Percentiles rank a stretch among this genome's conserved stretches.
phyloP scores from a whole-genome alignment of 53 echinoderm and acorn worm genomes.

The Echinarachnius parma region DNA sequence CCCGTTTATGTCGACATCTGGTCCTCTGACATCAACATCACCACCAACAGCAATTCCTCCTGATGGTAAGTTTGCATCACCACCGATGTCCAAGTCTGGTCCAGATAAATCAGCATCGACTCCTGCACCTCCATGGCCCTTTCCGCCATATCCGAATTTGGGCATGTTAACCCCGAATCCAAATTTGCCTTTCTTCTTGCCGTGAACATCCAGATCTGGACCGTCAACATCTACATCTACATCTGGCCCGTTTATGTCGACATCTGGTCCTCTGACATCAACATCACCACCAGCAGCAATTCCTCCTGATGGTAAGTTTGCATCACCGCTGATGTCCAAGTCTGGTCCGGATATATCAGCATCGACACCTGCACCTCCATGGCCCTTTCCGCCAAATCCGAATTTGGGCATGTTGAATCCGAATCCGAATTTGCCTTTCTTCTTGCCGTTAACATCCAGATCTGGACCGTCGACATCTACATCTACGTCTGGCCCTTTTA shows the following conservation, averaged over 20 bases:
- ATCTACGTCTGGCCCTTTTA: conserved; percentile 2
- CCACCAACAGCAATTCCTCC: conserved; percentile 44
- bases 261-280: no score
- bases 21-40: conserved; percentile 36
- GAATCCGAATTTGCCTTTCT: conserved; percentile 59
- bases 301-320: no score
- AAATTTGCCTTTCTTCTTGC: conserved; percentile 29
- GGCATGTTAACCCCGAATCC: conserved; percentile 51
- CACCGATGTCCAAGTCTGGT: conserved; percentile 24
- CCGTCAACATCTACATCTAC: conserved; percentile 15
- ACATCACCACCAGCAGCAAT: no score
- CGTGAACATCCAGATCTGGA: conserved; percentile 37
- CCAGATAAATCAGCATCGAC: conserved; percentile 53
- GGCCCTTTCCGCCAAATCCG: not conserved
- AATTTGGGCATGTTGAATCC: conserved; percentile 45
- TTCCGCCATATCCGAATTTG: not conserved
- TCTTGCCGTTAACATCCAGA: conserved; percentile 14
- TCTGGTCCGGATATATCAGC: conserved; percentile 48
- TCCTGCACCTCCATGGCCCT: conserved; percentile 26
- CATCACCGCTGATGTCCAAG: conserved; percentile 20
- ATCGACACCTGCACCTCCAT: conserved; percentile 46
- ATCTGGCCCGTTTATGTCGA: conserved; percentile 5
- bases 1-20: conserved; percentile 20
- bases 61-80: conserved; percentile 31
- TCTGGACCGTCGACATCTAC: conserved; percentile 48